These are phyloP conservation scores for Cynopterus brachyotis DNA, from an alignment of 2,113 vertebrate species.

Conservation along the genomic window DNA sequence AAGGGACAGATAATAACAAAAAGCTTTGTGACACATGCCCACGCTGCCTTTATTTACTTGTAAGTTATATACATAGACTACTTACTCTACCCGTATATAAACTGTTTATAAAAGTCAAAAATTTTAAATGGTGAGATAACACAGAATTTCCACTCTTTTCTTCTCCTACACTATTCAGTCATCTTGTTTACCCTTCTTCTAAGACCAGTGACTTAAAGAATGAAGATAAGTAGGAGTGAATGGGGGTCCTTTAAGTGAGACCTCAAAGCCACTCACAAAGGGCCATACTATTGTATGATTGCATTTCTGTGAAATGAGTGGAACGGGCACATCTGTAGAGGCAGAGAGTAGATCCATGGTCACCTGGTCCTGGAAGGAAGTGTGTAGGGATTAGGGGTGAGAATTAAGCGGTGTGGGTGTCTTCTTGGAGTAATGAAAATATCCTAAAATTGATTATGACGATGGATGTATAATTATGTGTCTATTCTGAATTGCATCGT, in stretches of 20 bases:
- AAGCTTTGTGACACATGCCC: accelerated
- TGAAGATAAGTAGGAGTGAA: not conserved
- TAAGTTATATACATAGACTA: accelerated
- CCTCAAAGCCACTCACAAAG: not conserved
- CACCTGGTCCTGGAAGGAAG: not conserved
- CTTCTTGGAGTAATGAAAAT: not conserved
- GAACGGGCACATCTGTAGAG: not conserved
- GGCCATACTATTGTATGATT: not conserved
- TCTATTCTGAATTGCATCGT: not conserved
- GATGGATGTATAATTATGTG: not conserved
- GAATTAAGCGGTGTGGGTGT: not conserved
- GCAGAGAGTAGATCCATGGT: not conserved
- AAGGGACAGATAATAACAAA: not conserved
- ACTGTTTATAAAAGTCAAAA: not conserved
- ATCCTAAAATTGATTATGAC: not conserved
- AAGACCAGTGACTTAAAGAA: not conserved
- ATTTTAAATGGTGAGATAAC: not conserved
- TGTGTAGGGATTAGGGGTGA: not conserved
- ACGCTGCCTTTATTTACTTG: too few species aligned
- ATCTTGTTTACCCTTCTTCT: not conserved
- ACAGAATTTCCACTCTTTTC: accelerated
- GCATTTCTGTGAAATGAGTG: not conserved
- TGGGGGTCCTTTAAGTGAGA: not conserved
- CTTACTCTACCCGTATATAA: accelerated
- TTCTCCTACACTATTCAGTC: not conserved